Evolutionary conservation across 2,113 vertebrate species (phyloP), one percentile per base, ranked within the genome.

Genomic region (Lagopus muta): DNA sequence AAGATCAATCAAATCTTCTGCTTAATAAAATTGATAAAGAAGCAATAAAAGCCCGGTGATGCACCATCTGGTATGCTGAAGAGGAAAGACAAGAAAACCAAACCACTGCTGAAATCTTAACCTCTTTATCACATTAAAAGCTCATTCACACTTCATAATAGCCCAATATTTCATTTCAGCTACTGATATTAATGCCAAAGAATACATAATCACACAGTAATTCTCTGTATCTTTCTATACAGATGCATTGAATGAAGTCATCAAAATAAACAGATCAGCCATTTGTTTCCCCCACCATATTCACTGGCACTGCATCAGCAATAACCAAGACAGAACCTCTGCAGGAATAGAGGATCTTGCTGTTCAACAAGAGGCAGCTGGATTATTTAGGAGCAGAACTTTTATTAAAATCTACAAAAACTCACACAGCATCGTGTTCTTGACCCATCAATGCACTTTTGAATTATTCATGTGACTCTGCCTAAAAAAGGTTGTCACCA

Each of bases 21-120:
- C 94, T 94, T 91, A 96, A 96, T 98, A 98, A 97, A 98, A 97
- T 93, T 97, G 98, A 98, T 97, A 94, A 97, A 98, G 96, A 84
- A 94, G 92, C 92, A 95, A 93, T 97, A 96, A 97, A 96, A 94
- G 69, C 92, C 87, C 58, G 8, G 28, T 50, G 88, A 89, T 78
- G 94, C 69, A 89, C 95, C 94, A 81, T 94, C 87, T 95, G 94
- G 89, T 71, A 13, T 0, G 2, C 91, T 89, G 81, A 91, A 95
- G 92, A 97, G 85, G 95, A 95, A 95, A 40, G 85, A 87, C 43
- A 45, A 90, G 93, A 89, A 93, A 93, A 92, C 61, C 74, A 79
- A 94, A 47, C 72, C 43, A 47, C 89, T 82, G 62, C 58, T 89
- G 74, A 88, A 90, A 82, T 83, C 82, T 77, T 87, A 91, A 82